Evolutionary conservation across 2,888 invertebrate species (phyloP).

Genomic region (Argynnis bischoffii): DNA sequence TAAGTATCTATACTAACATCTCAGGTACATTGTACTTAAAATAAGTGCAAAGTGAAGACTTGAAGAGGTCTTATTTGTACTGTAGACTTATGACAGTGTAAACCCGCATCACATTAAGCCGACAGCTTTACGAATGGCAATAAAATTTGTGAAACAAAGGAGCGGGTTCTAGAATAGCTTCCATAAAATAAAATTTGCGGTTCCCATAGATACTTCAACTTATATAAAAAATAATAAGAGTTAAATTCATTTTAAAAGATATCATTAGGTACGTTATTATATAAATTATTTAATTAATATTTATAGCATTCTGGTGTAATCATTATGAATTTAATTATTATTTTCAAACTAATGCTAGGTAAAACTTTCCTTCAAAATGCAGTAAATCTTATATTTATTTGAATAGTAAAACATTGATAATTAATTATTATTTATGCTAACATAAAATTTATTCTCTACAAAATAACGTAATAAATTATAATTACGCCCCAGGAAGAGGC

Average conservation of each 20-base stretch:
- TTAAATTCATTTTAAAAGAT: slow-evolving; percentile 43
- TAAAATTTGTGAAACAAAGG: slow-evolving; percentile 66
- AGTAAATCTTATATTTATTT: neutral
- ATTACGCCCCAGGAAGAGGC: slow-evolving; percentile 61
- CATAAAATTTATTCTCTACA: slow-evolving; percentile 45
- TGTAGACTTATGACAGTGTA: slow-evolving; percentile 50
- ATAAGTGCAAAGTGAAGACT: slow-evolving; percentile 10
- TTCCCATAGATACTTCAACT: slow-evolving; percentile 57
- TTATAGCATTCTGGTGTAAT: neutral
- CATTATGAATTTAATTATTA: too few species aligned
- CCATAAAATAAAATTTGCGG: slow-evolving; percentile 62
- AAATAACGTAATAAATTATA: slow-evolving; percentile 73
- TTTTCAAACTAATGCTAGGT: too few species aligned
- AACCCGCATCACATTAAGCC: slow-evolving; percentile 55
- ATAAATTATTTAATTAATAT: too few species aligned
- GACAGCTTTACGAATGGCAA: slow-evolving; percentile 51
- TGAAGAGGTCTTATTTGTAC: slow-evolving; percentile 43
- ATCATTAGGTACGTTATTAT: neutral
- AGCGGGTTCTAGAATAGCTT: slow-evolving; percentile 52
- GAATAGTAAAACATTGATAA: neutral
- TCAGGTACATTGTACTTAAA: neutral
- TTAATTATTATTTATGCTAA: neutral
- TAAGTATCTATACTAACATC: slow-evolving; percentile 2
- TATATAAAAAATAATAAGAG: slow-evolving; percentile 50
- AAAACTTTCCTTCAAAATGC: too few species aligned